Percentiles rank a stretch among this genome's conserved stretches.
Evolutionary conservation across 2,888 invertebrate genomes (phyloP).

Genomic region (Synergus laeviventris): DNA sequence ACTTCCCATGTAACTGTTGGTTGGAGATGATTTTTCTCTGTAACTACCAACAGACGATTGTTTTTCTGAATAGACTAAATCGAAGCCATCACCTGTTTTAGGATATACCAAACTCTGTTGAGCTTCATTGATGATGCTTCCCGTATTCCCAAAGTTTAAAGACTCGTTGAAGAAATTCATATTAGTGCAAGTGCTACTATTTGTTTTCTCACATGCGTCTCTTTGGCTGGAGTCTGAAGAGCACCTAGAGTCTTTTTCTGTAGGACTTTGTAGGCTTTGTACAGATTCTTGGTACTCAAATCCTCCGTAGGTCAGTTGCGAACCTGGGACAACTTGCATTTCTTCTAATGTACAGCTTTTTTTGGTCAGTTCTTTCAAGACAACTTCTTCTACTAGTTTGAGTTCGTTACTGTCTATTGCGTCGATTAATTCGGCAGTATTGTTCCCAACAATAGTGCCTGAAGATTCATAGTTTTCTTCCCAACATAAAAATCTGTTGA

Average conservation of each 20-base stretch:
- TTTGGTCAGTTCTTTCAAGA: slow-evolving; percentile 45
- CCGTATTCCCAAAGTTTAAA: slow-evolving; percentile 31
- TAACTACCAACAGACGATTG: not conserved
- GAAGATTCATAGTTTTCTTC: slow-evolving; percentile 52
- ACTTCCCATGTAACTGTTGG: not conserved
- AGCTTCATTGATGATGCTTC: slow-evolving; percentile 41
- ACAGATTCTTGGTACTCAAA: not conserved
- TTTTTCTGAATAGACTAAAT: slow-evolving; percentile 25
- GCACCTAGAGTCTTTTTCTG: not conserved
- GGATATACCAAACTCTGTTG: slow-evolving; percentile 40
- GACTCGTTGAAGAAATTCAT: slow-evolving; percentile 35
- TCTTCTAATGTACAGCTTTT: slow-evolving; percentile 47
- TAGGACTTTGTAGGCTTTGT: not conserved
- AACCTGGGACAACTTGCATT: slow-evolving; percentile 59
- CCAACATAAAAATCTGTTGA: slow-evolving; percentile 32
- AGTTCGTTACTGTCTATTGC: slow-evolving; percentile 58
- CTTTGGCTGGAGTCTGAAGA: slow-evolving; percentile 3
- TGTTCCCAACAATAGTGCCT: slow-evolving; percentile 52
- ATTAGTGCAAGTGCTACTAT: not conserved
- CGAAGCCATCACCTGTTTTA: slow-evolving; percentile 18
- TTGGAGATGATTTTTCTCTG: not conserved
- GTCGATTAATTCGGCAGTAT: slow-evolving; percentile 50
- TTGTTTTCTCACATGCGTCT: not conserved
- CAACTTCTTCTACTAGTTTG: slow-evolving; percentile 62
- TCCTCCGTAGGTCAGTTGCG: slow-evolving; percentile 6